Evolutionary conservation across 2,888 invertebrate genomes (phyloP), one percentile per base, ranked within the genome.

Genomic region (Drosophila atroscutellata): DNA sequence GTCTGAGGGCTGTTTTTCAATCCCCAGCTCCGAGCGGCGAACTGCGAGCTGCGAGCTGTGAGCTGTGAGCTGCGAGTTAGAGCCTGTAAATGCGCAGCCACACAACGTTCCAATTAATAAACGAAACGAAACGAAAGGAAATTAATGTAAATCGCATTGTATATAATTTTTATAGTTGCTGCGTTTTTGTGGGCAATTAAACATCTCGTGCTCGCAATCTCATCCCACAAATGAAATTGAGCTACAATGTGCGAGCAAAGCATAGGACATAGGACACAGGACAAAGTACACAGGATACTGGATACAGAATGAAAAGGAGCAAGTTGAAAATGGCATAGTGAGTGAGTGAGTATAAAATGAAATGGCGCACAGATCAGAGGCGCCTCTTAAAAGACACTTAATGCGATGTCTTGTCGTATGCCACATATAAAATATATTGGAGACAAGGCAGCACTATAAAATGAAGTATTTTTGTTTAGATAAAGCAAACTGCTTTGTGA

Each of bases 171-270:
- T 83, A 88, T 86, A 81, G 86, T 73, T 76, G 66, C 86, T 86
- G 86, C 86, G 89, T 83, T 85, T 88, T 85, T 85, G 83, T 85
- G 80, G 82, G 83, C 83, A 87, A 87, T 87, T 87, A 84, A 84
- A 87, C 84, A 80, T 75, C 74, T 72, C 81, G 84, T 86, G 81
- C 66, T 62, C 42, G 72, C 49, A 61, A 58, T 36, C 39, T 15
- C 49, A 6, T 11, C 26, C 49, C 26, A 5, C n/a, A 18, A 54
- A 26, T 55, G 36, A 58, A 59, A 55, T 34, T 54, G 11, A 54
- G 55, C 61, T 26, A 60, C 54, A 60, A 54, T 60, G n/a, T 54
- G 32, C 24, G 34, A 36, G 50, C 24, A 45, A 3, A 15, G 13
- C 20, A 4, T 24, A 15, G 11, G 18, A 20, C 11, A 42, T 0